Evolutionary conservation across 1,140 invertebrate genomes (phyloP).

Genomic region (Phenacoccus solenopsis): DNA sequence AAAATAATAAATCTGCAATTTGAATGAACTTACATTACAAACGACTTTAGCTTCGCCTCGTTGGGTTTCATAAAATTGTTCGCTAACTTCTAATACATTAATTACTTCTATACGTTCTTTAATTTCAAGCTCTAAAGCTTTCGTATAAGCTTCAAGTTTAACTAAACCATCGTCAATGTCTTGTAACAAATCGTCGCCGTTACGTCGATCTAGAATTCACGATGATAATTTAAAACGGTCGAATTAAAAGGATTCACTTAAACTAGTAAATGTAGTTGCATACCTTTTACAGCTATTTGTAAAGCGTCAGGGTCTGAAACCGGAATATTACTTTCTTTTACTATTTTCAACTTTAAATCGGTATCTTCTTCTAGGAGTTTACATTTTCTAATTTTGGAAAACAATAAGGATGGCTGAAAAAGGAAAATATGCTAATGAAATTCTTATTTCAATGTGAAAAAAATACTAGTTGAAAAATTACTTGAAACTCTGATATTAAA

Average conservation of each 20-base stretch:
- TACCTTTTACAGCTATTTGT: constrained; percentile 57
- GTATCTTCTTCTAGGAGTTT: constrained; percentile 50
- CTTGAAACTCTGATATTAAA: constrained; percentile 44
- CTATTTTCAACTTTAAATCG: constrained; percentile 46
- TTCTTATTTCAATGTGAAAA: background rate
- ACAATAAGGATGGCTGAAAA: constrained; percentile 43
- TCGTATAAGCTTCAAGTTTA: constrained; percentile 66
- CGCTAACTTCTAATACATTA: constrained; percentile 59
- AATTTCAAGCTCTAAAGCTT: constrained; percentile 67
- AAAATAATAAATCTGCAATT: constrained; percentile 12
- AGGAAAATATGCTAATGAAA: constrained; percentile 8
- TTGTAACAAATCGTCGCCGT: constrained; percentile 69
- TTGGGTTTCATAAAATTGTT: constrained; percentile 79
- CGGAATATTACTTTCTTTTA: constrained; percentile 42
- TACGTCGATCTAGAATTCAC: constrained; percentile 49
- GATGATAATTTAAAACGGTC: background rate
- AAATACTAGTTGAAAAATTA: constrained; percentile 29
- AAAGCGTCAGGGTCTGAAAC: constrained; percentile 49
- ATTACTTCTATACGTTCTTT: constrained; percentile 61
- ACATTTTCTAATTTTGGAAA: constrained; percentile 52
- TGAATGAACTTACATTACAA: constrained; percentile 59
- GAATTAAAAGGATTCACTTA: background rate
- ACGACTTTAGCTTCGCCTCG: constrained; percentile 85
- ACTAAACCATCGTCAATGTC: constrained; percentile 69
- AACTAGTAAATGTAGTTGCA: background rate